A percentile compares a stretch with the other conserved stretches of the same genome.
Evolutionary conservation across 2,888 invertebrate species (phyloP).

Genomic region (Rhagonycha lutea): DNA sequence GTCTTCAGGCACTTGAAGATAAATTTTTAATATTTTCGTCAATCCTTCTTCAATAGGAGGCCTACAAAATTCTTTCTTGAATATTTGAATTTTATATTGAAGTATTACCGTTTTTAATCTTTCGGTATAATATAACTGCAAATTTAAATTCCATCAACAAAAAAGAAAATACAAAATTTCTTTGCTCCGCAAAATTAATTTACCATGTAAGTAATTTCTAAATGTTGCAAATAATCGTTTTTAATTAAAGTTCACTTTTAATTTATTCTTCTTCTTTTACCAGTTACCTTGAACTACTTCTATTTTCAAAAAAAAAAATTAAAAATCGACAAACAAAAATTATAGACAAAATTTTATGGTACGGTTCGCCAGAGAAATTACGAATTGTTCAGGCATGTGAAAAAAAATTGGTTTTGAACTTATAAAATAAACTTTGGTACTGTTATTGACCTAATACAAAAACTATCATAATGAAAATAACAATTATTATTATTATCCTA

Average conservation of each 20-base stretch:
- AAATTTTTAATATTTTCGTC: not conserved
- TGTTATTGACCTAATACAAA: not conserved
- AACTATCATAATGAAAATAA: not conserved
- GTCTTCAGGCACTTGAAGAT: not conserved
- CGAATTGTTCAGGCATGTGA: not conserved
- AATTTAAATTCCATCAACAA: not conserved
- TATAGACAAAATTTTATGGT: not conserved
- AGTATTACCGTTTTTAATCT: not conserved
- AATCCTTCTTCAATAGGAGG: no score
- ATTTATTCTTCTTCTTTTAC: not conserved
- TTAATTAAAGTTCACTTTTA: not conserved
- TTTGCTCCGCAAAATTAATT: not conserved
- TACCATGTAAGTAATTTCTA: not conserved
- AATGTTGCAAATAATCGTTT: not conserved
- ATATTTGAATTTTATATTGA: not conserved
- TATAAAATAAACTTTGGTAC: not conserved
- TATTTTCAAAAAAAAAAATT: not conserved
- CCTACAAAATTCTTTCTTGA: not conserved
- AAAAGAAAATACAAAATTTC: not conserved
- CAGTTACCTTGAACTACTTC: not conserved
- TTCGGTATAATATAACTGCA: not conserved
- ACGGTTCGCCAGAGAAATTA: not conserved
- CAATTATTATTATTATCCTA: not conserved
- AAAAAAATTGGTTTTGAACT: not conserved
- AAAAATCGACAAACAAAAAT: not conserved